A percentile compares a stretch with the other conserved stretches of the same genome.
Conservation (phyloP, 2,797 vertebrate genomes). For the Periophthalmus magnuspinnatus region DNA sequence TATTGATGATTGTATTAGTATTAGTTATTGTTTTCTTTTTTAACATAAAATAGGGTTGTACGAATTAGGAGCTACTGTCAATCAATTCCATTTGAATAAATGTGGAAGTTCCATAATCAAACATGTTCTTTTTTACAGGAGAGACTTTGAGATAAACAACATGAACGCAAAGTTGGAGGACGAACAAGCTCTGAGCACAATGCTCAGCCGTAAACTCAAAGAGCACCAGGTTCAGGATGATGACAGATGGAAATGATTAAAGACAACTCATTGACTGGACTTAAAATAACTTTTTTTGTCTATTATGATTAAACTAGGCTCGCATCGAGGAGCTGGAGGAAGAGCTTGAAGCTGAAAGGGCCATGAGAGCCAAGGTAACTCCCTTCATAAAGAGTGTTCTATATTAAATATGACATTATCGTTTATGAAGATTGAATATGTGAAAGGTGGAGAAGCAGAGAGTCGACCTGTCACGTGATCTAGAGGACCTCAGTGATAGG, state of each 20-base stretch:
- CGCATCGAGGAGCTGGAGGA: constrained; percentile 76
- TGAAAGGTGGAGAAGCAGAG: constrained; percentile 78
- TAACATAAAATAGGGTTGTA: neutral
- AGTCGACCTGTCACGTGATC: constrained; percentile 72
- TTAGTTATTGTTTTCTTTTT: neutral
- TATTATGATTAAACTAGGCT: constrained; percentile 38
- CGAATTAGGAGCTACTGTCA: neutral
- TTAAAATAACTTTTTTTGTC: neutral
- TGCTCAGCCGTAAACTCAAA: constrained; percentile 77
- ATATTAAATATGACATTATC: neutral
- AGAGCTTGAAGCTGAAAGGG: constrained; percentile 72
- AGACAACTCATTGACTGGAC: neutral
- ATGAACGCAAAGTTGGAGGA: constrained; percentile 78
- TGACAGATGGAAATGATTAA: constrained; percentile 37
- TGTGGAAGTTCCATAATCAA: neutral
- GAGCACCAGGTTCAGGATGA: constrained; percentile 72
- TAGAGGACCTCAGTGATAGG: constrained; percentile 76
- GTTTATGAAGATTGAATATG: constrained; percentile 10
- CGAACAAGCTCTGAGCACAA: constrained; percentile 76
- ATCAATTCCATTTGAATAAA: neutral
- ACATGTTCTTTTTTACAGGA: constrained; percentile 54
- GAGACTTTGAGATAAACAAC: constrained; percentile 79
- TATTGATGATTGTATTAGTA: neutral
- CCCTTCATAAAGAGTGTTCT: neutral
- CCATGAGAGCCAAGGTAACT: constrained; percentile 73